phyloP scores from a whole-genome alignment of 92 coral and sea anemone species.

The Montipora capitata region DNA sequence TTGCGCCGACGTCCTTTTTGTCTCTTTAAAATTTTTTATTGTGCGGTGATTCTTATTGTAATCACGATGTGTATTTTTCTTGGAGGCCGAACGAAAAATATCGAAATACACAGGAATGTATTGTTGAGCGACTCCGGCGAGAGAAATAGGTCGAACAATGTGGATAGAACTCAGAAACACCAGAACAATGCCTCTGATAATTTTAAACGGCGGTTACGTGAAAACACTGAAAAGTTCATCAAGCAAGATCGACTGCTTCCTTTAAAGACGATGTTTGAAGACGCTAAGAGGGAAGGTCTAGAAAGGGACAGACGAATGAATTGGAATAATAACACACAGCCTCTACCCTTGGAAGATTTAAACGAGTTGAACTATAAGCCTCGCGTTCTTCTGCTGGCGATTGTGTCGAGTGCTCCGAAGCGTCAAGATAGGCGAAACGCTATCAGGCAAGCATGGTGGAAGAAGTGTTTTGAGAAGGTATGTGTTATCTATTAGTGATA shows the following conservation, averaged over 20 bases:
- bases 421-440: constrained; percentile 22
- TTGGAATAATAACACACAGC: neutral
- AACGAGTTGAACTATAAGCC: neutral
- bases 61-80: no score
- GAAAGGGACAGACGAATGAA: neutral
- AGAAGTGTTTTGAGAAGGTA: neutral
- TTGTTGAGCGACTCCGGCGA: no score
- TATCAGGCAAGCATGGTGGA: constrained; percentile 37
- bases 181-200: no score
- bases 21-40: no score
- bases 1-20: no score
- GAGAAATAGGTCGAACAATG: no score
- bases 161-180: no score
- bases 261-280: constrained; percentile 2
- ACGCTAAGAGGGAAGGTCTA: neutral
- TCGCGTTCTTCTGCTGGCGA: constrained; percentile 3
- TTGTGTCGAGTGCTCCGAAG: constrained; percentile 22
- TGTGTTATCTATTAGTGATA: neutral
- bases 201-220: no score
- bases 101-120: no score
- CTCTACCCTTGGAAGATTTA: neutral
- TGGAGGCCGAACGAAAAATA: no score
- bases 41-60: no score
- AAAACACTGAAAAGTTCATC: no score
- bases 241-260: neutral